phyloP scores from a whole-genome alignment of 2,888 invertebrate species.

The Epirrhoe tristata region DNA sequence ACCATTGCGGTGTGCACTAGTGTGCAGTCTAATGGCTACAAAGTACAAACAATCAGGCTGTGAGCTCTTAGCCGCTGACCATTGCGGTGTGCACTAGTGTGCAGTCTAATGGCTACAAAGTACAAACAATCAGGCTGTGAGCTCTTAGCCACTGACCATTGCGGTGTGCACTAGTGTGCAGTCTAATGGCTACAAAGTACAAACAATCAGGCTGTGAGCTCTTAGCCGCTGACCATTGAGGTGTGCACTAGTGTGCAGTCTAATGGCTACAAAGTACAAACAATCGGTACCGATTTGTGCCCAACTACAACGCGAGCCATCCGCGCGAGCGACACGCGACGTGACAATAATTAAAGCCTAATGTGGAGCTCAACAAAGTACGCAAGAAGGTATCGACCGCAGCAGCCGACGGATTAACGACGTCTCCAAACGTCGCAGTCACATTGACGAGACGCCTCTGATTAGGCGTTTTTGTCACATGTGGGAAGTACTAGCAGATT shows the following conservation, averaged over 20 bases:
- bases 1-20: not conserved
- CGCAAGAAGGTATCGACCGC: conserved; percentile 8
- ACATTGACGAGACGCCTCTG: conserved; percentile 23
- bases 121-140: not conserved
- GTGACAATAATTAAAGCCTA: not conserved
- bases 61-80: not conserved
- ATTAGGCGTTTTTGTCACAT: conserved; percentile 36
- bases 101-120: too few relatives aligned
- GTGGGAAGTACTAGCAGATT: conserved; percentile 26
- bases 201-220: too few relatives aligned
- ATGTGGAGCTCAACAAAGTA: conserved; percentile 2
- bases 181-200: too few relatives aligned
- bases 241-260: too few relatives aligned
- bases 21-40: too few relatives aligned
- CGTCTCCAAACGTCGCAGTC: conserved; percentile 16
- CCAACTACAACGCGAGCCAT: not conserved
- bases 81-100: too few relatives aligned
- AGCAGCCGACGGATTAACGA: conserved; percentile 17
- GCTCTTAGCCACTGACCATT: not conserved
- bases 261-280: too few relatives aligned
- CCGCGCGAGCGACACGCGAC: not conserved
- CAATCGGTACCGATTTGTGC: not conserved
- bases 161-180: too few relatives aligned
- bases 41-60: too few relatives aligned
- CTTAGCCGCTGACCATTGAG: not conserved